Evolutionary conservation across 2,797 vertebrate genomes (phyloP).

Genomic region (Neosilurus mollespiculum): DNA sequence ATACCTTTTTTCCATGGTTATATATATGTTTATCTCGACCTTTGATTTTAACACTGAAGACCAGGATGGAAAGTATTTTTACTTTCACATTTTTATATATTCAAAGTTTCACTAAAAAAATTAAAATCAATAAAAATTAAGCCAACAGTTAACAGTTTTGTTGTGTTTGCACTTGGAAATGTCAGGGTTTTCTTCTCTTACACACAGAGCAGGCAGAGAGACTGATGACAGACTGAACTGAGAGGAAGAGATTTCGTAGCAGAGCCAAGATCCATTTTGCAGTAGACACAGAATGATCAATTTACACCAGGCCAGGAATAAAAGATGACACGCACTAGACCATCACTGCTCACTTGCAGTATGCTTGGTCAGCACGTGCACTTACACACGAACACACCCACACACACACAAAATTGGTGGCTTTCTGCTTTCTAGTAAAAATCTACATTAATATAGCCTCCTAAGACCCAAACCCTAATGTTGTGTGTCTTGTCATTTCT

Average conservation of each 20-base stretch:
- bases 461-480: no score
- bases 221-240: slow-evolving; percentile 53
- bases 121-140: neutral
- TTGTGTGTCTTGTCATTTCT: no score
- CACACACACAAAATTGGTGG: slow-evolving; percentile 21
- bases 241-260: slow-evolving; percentile 50
- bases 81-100: neutral
- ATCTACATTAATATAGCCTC: no score
- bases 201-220: slow-evolving; percentile 13
- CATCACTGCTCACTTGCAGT: slow-evolving; percentile 61
- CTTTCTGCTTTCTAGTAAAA: neutral
- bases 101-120: neutral
- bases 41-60: neutral
- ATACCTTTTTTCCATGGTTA: no score
- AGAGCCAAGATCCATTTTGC: slow-evolving; percentile 68
- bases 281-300: slow-evolving; percentile 72
- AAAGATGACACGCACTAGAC: slow-evolving; percentile 72
- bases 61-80: neutral
- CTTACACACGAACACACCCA: slow-evolving; percentile 20
- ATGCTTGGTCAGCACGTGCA: slow-evolving; percentile 67
- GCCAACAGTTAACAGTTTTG: neutral
- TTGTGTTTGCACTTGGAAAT: neutral
- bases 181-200: slow-evolving; percentile 9
- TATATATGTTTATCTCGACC: neutral
- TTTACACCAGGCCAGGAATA: slow-evolving; percentile 80